Conservation (phyloP, 1,140 invertebrate genomes). For the Arctopsyche grandis region DNA sequence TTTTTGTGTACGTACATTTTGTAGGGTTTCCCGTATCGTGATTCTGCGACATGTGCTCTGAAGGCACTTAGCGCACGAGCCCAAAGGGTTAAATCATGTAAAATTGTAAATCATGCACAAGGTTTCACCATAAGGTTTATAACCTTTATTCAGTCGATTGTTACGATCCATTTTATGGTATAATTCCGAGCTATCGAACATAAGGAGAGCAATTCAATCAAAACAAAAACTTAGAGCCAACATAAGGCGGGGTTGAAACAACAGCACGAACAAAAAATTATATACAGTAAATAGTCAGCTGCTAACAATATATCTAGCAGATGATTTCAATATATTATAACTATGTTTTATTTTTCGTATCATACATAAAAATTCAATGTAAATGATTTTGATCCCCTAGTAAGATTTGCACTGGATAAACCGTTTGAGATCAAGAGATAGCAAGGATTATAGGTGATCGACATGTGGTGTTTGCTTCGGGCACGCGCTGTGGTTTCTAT, state of each 20-base stretch:
- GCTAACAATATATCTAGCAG: not conserved
- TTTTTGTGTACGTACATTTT: no score
- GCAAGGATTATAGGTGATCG: not conserved
- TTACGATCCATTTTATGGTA: not conserved
- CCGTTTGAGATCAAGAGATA: not conserved
- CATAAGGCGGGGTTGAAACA: conserved; percentile 17
- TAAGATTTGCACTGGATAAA: conserved; percentile 2
- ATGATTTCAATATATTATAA: not conserved
- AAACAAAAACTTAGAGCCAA: not conserved
- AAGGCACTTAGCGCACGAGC: not conserved
- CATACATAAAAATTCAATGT: no score
- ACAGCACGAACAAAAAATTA: not conserved
- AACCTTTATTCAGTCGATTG: not conserved
- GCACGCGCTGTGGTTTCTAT: conserved; percentile 30
- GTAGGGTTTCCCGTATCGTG: not conserved
- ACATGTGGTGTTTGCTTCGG: conserved; percentile 26
- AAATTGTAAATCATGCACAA: not conserved
- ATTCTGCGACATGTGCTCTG: not conserved
- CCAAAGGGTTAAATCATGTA: conserved; percentile 22
- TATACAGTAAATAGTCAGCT: conserved; percentile 2
- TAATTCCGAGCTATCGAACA: not conserved
- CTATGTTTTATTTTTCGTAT: not conserved
- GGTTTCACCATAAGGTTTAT: conserved; percentile 16
- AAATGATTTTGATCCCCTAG: not conserved
- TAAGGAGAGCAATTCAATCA: conserved; percentile 18